Evolutionary conservation across 1,140 invertebrate species (phyloP), one percentile per base, ranked within the genome.

Genomic region (Vollenhovia emeryi): DNA sequence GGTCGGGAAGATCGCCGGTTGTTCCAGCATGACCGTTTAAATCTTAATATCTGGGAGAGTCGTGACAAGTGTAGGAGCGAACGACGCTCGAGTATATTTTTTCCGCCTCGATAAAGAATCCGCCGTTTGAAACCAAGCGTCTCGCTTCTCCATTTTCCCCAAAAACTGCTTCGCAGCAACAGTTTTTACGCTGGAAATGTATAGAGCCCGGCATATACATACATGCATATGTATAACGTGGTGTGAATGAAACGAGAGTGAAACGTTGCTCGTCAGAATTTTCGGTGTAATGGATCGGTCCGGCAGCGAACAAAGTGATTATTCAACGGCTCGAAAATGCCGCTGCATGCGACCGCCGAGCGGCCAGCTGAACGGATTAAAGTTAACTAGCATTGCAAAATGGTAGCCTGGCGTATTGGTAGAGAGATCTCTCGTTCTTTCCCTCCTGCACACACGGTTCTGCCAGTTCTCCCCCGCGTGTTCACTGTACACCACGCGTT

Each of bases 371-470:
- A 64, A 48, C 64, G 43, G 66, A 59, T 71, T 45, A 71, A 60
- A 66, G 74, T 59, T 75, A 89, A 89, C 82, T 87, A 80, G 87
- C 78, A 86, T 87, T 89, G 82, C 89, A 87, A 90, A 91, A 84
- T 79, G 86, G 68, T 69, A 36, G 64, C n/a, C n/a, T 40, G 36
- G 57, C 43, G 33, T 66, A 50, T 76, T 57, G 66, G 62, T 18
- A 52, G 52, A 52, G 52, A 45, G 27, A 27, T 59, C 36, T 68
- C 36, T 84, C 71, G 36, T 40, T 48, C 27, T 27, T 18, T 64
- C 21, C 27, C 40, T 18, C 40, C 24, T 57, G 36, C 18, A 33
- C 60, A 45, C 18, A 33, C 60, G 30, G 33, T 36, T 76, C 62
- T 15, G 57, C 45, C 50, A 27, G 66, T 48, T 27, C 30, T 45